Percentiles rank a stretch among this genome's conserved stretches.
These are phyloP conservation scores for Ispidina lecontei DNA, from an alignment of 2,797 vertebrate genomes.

Conservation along the genomic window DNA sequence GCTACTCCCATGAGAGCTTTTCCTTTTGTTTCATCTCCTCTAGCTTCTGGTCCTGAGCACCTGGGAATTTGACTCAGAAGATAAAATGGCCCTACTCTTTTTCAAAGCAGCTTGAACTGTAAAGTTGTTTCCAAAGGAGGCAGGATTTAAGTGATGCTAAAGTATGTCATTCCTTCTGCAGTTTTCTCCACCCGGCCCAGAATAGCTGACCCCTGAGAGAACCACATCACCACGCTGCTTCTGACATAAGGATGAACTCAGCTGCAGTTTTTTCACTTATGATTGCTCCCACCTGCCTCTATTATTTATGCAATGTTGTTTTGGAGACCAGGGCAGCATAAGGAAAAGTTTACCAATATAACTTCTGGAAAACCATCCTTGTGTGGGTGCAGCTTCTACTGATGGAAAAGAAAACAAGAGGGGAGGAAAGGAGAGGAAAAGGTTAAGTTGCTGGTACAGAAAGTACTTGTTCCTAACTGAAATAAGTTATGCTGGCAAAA, in stretches of 20 bases:
- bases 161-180: not conserved
- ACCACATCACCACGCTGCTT: not conserved
- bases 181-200: not conserved
- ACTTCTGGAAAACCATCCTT: not conserved
- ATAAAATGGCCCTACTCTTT: not conserved
- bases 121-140: not conserved
- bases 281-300: slow-evolving; percentile 44
- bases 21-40: slow-evolving; percentile 22
- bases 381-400: slow-evolving; percentile 26
- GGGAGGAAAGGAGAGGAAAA: not conserved
- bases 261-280: slow-evolving; percentile 13
- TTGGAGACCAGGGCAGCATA: slow-evolving; percentile 41
- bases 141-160: not conserved
- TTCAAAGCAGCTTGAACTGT: not conserved
- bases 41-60: not conserved
- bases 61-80: not conserved
- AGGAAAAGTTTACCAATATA: slow-evolving; percentile 40
- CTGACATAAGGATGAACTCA: slow-evolving; percentile 54
- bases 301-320: slow-evolving; percentile 49
- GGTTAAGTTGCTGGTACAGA: not conserved
- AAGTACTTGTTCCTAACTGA: not conserved
- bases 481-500: not conserved
- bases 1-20: not conserved
- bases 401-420: not conserved
- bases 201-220: slow-evolving; percentile 55